Evolutionary conservation across 2,113 vertebrate genomes (phyloP).

Genomic region (Callocephalon fimbriatum): DNA sequence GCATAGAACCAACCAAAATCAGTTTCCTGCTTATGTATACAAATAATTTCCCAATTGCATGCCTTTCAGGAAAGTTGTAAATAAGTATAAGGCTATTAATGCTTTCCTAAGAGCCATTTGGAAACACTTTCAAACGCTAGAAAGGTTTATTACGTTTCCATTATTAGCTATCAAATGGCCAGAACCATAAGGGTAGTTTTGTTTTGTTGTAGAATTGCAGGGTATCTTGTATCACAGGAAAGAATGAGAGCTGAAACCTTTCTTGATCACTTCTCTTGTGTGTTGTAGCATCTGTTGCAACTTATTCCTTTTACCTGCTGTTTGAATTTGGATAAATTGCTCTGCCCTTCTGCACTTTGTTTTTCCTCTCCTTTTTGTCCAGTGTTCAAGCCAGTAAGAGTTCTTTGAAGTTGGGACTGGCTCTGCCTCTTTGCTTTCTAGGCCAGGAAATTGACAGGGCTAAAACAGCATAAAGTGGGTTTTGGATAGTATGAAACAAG

Average conservation of each 20-base stretch:
- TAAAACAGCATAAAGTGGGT: not conserved
- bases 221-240: not conserved
- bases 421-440: not conserved
- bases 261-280: not conserved
- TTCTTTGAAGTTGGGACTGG: not conserved
- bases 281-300: not conserved
- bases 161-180: not conserved
- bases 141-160: not conserved
- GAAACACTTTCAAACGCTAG: not conserved
- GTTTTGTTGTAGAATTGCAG: not conserved
- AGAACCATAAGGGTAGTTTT: rapidly evolving
- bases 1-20: not conserved
- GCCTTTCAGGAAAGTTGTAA: not conserved
- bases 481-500: not conserved
- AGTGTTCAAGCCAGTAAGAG: not conserved
- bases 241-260: not conserved
- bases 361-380: not conserved
- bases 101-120: not conserved
- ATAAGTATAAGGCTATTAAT: not conserved
- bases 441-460: not conserved
- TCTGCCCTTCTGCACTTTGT: not conserved
- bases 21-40: not conserved
- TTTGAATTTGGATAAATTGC: not conserved
- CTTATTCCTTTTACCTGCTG: not conserved
- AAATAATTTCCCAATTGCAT: not conserved